Evolutionary conservation across 2,888 invertebrate genomes (phyloP).

Genomic region (Melinaea menophilus): DNA sequence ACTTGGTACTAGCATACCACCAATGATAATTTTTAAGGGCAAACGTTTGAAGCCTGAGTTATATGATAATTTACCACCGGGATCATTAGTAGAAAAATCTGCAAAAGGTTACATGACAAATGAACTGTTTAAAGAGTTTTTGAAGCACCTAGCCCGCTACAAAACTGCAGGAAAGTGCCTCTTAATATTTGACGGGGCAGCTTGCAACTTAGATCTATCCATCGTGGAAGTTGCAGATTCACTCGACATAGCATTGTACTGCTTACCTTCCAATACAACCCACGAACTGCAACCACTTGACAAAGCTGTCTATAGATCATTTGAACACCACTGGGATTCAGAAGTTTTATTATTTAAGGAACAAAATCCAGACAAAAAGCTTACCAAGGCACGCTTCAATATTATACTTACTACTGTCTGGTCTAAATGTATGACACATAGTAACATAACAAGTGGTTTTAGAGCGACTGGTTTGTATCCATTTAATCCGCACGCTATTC

Average conservation of each 20-base stretch:
- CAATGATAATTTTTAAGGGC: slow-evolving; percentile 33
- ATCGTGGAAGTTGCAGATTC: slow-evolving; percentile 29
- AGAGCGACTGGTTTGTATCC: slow-evolving; percentile 29
- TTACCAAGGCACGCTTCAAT: slow-evolving; percentile 24
- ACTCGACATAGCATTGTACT: slow-evolving; percentile 26
- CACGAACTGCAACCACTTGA: slow-evolving; percentile 35
- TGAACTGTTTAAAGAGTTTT: slow-evolving; percentile 28
- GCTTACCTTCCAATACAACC: slow-evolving; percentile 46
- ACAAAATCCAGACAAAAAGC: slow-evolving; percentile 25
- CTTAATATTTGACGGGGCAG: slow-evolving; percentile 31
- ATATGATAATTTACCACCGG: slow-evolving; percentile 27
- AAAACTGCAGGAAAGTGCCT: slow-evolving; percentile 30
- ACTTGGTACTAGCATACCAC: slow-evolving; percentile 26
- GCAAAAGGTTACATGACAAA: slow-evolving; percentile 31
- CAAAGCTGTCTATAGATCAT: slow-evolving; percentile 28
- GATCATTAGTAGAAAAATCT: slow-evolving; percentile 31
- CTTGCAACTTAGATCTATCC: slow-evolving; percentile 29
- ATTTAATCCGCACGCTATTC: slow-evolving; percentile 20
- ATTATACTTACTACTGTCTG: slow-evolving; percentile 11
- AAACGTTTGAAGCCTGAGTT: slow-evolving; percentile 33
- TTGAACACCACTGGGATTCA: slow-evolving; percentile 29
- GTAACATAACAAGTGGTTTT: slow-evolving; percentile 26
- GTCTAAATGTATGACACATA: slow-evolving; percentile 18
- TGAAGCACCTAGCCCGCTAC: slow-evolving; percentile 25
- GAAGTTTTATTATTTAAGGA: slow-evolving; percentile 25